phyloP scores from a whole-genome alignment of 2,113 vertebrate species.

The Tupaia tana region DNA sequence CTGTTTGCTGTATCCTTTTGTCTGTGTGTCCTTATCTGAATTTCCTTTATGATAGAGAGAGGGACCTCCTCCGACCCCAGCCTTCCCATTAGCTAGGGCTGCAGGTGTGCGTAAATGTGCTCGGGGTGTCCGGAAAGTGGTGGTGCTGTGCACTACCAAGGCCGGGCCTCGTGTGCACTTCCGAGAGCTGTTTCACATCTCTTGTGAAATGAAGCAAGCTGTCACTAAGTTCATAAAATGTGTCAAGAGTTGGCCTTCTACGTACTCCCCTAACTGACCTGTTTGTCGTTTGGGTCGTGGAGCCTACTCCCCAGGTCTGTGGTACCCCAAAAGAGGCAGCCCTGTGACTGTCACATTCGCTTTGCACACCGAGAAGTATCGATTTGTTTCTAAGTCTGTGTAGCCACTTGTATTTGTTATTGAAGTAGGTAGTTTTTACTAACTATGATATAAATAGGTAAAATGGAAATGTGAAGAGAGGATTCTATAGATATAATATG shows the following conservation, averaged over 20 bases:
- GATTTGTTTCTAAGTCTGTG: not conserved
- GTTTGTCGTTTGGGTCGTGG: fast-evolving
- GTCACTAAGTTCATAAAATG: not conserved
- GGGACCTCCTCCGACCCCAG: no score
- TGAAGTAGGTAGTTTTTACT: not conserved
- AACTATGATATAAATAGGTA: not conserved
- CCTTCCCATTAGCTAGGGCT: no score
- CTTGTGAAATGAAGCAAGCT: not conserved
- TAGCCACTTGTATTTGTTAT: not conserved
- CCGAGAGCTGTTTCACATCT: not conserved
- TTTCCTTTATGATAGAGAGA: not conserved
- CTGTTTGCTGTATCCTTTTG: not conserved
- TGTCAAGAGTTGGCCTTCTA: not conserved
- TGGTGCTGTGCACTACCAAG: no score
- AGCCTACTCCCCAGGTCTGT: not conserved
- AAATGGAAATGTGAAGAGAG: not conserved
- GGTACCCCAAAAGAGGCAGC: fast-evolving
- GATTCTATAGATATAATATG: not conserved
- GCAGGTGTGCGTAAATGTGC: no score
- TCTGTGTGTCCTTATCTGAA: not conserved
- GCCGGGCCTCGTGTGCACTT: not conserved
- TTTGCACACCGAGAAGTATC: not conserved
- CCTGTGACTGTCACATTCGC: fast-evolving
- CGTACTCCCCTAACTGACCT: fast-evolving
- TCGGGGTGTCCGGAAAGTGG: no score